Evolutionary conservation across 2,797 vertebrate species (phyloP).

Genomic region (Merluccius polli): DNA sequence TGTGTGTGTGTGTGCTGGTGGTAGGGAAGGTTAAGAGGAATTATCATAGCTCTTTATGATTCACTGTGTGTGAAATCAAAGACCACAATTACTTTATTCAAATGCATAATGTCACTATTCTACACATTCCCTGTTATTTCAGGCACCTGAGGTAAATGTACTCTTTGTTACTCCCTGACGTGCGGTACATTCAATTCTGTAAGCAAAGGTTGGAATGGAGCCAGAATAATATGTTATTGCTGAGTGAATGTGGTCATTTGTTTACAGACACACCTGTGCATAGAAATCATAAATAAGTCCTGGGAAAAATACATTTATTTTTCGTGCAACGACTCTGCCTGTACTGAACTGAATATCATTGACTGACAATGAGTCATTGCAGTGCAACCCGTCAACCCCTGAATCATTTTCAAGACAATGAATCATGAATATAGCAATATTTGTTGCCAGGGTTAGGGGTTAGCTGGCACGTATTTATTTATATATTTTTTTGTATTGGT

Average conservation of each 20-base stretch:
- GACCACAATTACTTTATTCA: constrained; percentile 29
- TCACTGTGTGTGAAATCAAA: constrained; percentile 5
- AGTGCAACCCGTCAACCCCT: too few species aligned
- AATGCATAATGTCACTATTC: constrained; percentile 4
- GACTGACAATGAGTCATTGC: neutral
- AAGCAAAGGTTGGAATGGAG: neutral
- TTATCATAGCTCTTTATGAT: constrained; percentile 48
- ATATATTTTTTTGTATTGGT: too few species aligned
- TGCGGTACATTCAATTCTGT: neutral
- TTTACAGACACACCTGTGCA: neutral
- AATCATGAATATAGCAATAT: neutral
- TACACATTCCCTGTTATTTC: neutral
- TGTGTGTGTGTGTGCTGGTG: constrained; percentile 19
- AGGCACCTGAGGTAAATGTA: neutral
- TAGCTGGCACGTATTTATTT: too few species aligned
- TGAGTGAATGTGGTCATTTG: neutral
- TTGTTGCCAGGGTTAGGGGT: too few species aligned
- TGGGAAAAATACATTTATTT: neutral
- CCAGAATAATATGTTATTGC: neutral
- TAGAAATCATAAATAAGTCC: neutral
- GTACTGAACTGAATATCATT: neutral
- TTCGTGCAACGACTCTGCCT: neutral
- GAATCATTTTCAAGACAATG: neutral
- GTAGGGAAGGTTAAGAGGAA: constrained; percentile 42
- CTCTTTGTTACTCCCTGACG: neutral